A percentile compares a stretch with the other conserved stretches of the same genome.
phyloP scores from a whole-genome alignment of 2,888 invertebrate genomes.

The Odontomyia ornata region DNA sequence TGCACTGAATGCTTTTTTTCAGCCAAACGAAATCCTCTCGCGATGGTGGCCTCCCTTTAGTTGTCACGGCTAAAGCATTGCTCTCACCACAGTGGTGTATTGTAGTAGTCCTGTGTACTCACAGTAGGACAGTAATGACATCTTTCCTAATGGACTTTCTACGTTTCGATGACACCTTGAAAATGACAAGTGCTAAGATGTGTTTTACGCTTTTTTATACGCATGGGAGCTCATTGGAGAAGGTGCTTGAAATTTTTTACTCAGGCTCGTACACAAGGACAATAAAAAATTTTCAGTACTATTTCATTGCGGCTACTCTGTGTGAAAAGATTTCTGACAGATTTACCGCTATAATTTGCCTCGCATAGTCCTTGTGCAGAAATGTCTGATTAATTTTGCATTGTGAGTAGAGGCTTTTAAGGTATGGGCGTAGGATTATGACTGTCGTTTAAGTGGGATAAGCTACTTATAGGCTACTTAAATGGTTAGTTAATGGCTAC shows the following conservation, averaged over 20 bases:
- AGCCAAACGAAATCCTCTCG: not conserved
- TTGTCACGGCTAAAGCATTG: not conserved
- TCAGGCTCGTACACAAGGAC: not conserved
- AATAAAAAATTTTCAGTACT: slow-evolving; percentile 1
- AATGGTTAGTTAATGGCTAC: no score
- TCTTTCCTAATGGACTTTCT: slow-evolving; percentile 41
- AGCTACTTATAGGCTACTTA: not conserved
- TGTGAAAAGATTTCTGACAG: not conserved
- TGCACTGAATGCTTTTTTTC: not conserved
- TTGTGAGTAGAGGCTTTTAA: no score
- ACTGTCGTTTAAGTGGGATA: no score
- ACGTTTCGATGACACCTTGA: slow-evolving; percentile 42
- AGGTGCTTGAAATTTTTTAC: not conserved
- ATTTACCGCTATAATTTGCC: not conserved
- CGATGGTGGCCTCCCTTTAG: not conserved
- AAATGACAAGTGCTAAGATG: slow-evolving; percentile 44
- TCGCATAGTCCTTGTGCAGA: not conserved
- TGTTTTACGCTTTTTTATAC: slow-evolving; percentile 39
- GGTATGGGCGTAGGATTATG: no score
- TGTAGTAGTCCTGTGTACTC: not conserved
- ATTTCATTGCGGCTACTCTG: not conserved
- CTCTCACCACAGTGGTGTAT: no score
- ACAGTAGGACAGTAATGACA: slow-evolving; percentile 27
- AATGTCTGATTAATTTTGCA: not conserved
- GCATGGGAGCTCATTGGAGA: not conserved